phyloP scores from a whole-genome alignment of 2,113 vertebrate species.

The Chaenocephalus aceratus region DNA sequence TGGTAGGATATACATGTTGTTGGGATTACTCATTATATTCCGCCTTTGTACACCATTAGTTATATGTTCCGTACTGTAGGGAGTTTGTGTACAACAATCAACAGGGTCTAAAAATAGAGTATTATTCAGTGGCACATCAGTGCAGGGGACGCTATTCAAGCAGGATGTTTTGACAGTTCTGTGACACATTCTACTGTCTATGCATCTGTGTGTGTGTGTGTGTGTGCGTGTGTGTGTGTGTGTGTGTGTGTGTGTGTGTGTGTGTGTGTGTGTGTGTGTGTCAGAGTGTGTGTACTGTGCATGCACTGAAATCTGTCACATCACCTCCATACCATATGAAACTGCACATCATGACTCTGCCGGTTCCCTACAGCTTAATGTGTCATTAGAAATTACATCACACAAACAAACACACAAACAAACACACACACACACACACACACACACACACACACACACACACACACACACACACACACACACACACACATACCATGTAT shows the following conservation, averaged over 20 bases:
- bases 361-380: conserved; percentile 66
- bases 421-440: conserved; percentile 1
- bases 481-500: neutral
- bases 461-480: neutral
- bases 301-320: conserved; percentile 63
- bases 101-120: conserved; percentile 60
- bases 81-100: conserved; percentile 46
- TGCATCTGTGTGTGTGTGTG: conserved; percentile 8
- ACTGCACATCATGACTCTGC: conserved; percentile 72
- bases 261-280: neutral
- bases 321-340: conserved; percentile 69
- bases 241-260: too few species aligned
- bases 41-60: neutral
- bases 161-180: conserved; percentile 68
- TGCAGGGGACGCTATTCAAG: conserved; percentile 62
- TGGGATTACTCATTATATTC: neutral
- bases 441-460: conserved; percentile 10
- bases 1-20: neutral
- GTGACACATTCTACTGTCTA: conserved; percentile 56
- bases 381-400: conserved; percentile 64
- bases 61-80: neutral
- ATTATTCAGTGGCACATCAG: conserved; percentile 48
- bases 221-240: neutral
- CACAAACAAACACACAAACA: neutral
- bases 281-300: neutral